Conservation (phyloP, 2,888 invertebrate genomes). For the Argyra leucocephala region DNA sequence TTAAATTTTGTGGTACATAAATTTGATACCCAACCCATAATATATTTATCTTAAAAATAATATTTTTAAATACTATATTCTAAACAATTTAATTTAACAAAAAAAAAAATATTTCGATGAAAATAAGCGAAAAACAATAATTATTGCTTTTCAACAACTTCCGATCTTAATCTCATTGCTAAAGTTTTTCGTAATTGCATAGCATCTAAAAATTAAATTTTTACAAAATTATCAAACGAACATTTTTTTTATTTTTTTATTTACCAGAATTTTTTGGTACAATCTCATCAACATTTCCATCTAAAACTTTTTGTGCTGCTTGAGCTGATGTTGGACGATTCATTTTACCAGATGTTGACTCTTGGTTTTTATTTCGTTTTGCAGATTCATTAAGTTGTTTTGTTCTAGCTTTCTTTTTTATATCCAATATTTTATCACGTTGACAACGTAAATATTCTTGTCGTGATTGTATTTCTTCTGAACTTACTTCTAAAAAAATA, state of each 20-base stretch:
- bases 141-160: constrained; percentile 58
- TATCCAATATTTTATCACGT: constrained; percentile 77
- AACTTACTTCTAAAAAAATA: constrained; percentile 44
- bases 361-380: constrained; percentile 30
- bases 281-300: constrained; percentile 39
- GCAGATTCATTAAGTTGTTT: constrained; percentile 59
- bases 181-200: constrained; percentile 73
- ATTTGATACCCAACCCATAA: no score
- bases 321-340: constrained; percentile 63
- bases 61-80: no score
- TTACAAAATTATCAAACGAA: no score
- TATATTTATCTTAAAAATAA: no score
- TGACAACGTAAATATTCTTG: constrained; percentile 81
- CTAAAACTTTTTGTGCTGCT: constrained; percentile 59
- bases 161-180: constrained; percentile 72
- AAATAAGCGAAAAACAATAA: no score
- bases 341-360: constrained; percentile 28
- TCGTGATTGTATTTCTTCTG: constrained; percentile 62
- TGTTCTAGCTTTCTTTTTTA: constrained; percentile 81
- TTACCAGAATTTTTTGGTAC: constrained; percentile 24
- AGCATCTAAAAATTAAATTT: constrained; percentile 47
- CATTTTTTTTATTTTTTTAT: constrained; percentile 11
- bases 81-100: no score
- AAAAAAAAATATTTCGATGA: no score
- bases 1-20: no score